phyloP scores from a whole-genome alignment of 2,888 invertebrate species.

The Amblyjoppa fuscipennis region DNA sequence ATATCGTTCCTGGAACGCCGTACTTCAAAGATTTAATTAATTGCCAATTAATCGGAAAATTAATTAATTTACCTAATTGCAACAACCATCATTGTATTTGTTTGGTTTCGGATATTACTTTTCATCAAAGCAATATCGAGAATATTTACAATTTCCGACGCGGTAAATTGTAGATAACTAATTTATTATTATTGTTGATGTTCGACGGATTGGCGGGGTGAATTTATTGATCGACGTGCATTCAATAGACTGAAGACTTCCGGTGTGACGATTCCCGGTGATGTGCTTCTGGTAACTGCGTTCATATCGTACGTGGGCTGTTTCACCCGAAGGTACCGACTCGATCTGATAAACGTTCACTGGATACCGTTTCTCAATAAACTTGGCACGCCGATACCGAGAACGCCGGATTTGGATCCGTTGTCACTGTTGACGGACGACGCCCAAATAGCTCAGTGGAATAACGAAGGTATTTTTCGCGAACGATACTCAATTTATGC shows the following conservation, averaged over 20 bases:
- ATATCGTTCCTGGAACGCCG: not conserved
- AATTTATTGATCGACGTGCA: not conserved
- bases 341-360: slow-evolving; percentile 91
- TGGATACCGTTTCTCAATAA: slow-evolving; percentile 93
- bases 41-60: not conserved
- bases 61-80: not conserved
- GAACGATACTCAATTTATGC: not conserved
- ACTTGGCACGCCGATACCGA: slow-evolving; percentile 91
- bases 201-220: not conserved
- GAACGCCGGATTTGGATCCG: slow-evolving; percentile 92
- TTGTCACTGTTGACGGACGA: slow-evolving; percentile 95
- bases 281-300: slow-evolving; percentile 94
- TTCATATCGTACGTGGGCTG: slow-evolving; percentile 98
- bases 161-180: no score
- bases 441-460: slow-evolving; percentile 97
- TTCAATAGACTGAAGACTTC: slow-evolving; percentile 88
- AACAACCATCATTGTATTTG: no score
- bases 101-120: not conserved
- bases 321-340: slow-evolving; percentile 94
- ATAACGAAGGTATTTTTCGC: slow-evolving; percentile 91
- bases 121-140: not conserved
- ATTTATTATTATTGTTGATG: not conserved
- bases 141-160: not conserved
- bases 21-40: not conserved
- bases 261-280: slow-evolving; percentile 94